These are phyloP conservation scores for Drosophila asahinai DNA, from an alignment of 1,140 invertebrate species.

Conservation along the genomic window DNA sequence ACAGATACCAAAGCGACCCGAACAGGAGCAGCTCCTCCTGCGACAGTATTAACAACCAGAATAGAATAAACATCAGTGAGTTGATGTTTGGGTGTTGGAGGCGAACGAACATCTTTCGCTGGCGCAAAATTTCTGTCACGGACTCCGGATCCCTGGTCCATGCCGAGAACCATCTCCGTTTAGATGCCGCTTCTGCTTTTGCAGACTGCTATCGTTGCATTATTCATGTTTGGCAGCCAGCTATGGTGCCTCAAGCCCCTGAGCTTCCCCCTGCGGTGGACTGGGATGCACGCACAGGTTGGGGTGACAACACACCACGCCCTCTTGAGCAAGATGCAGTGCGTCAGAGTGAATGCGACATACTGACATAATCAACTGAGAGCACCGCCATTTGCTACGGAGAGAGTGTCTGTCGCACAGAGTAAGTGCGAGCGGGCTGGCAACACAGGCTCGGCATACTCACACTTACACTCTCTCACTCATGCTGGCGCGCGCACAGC, in stretches of 20 bases:
- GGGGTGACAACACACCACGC: constrained; percentile 65
- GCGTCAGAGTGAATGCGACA: constrained; percentile 53
- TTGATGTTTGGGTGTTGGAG: constrained; percentile 1
- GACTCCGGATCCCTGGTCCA: constrained; percentile 42
- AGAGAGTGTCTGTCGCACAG: constrained; percentile 21
- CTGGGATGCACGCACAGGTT: constrained; percentile 20
- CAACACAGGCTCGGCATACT: constrained; percentile 10
- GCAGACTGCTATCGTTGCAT: constrained; percentile 64
- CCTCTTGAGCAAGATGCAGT: constrained; percentile 48
- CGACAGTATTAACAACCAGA: constrained; percentile 45
- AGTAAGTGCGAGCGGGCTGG: constrained; percentile 29
- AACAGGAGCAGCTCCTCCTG: constrained; percentile 26
- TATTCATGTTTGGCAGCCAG: constrained; percentile 76
- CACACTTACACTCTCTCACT: constrained; percentile 1
- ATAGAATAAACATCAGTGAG: constrained; percentile 23
- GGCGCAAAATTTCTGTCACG: constrained; percentile 70
- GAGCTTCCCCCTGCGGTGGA: neutral
- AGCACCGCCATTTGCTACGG: constrained; percentile 74
- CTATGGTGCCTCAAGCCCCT: constrained; percentile 43
- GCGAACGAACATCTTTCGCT: constrained; percentile 55
- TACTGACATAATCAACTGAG: constrained; percentile 72
- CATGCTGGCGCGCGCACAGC: constrained; percentile 5
- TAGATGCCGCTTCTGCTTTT: constrained; percentile 10
- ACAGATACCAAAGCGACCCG: constrained; percentile 22
- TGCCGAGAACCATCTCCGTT: constrained; percentile 20